Evolutionary conservation across 2,113 vertebrate genomes (phyloP).

Genomic region (Varanus komodoensis): DNA sequence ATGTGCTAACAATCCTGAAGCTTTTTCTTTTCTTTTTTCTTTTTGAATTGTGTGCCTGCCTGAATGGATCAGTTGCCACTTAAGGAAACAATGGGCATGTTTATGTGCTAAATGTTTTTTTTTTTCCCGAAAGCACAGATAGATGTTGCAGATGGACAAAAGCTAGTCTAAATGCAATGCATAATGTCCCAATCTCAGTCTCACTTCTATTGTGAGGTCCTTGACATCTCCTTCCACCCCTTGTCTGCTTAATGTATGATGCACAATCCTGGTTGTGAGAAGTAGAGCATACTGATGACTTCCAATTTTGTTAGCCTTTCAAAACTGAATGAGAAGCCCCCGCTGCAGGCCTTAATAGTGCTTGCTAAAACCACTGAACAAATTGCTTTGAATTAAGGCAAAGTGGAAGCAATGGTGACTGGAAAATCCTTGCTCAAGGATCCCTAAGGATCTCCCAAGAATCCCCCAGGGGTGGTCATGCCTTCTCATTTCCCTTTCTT

Average conservation of each 20-base stretch:
- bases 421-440: neutral
- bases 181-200: conserved; percentile 55
- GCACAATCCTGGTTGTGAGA: neutral
- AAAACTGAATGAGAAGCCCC: neutral
- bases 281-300: neutral
- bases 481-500: neutral
- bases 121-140: conserved; percentile 41
- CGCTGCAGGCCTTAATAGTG: neutral
- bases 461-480: too few species aligned
- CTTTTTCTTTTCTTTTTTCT: neutral
- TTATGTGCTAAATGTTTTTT: conserved; percentile 45
- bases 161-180: conserved; percentile 56
- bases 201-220: conserved; percentile 46
- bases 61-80: conserved; percentile 65
- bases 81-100: neutral
- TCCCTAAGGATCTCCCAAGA: too few species aligned
- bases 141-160: conserved; percentile 48
- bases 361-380: neutral
- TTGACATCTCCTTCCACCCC: neutral
- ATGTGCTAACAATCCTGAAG: conserved; percentile 54
- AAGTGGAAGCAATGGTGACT: neutral
- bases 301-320: neutral
- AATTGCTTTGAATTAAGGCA: neutral
- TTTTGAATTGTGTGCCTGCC: conserved; percentile 49
- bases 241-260: neutral